Base-by-base conservation (phyloP, 37 sponge, comb jelly and placozoan species). In the Beroe forskalii region DNA sequence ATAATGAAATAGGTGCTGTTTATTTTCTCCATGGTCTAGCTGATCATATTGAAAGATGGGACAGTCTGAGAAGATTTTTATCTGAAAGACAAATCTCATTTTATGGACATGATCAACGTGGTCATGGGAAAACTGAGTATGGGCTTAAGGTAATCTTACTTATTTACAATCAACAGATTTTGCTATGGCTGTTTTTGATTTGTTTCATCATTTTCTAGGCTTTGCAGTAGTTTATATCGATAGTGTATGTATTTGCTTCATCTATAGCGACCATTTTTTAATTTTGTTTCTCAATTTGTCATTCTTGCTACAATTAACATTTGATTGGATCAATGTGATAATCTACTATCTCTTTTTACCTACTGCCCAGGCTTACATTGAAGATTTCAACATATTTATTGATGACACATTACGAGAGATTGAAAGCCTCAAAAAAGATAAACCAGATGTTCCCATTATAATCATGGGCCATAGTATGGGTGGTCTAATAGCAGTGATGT, bases 401-500 rank as follows among this genome's bases (percentile, higher is more conserved):
- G 55, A 80, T 25, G 86, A 80, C 28, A 44, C 86, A 6, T 42
- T 80, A 41, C 9, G 48, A 27, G 86, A 80, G 28, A 80, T 80
- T 27, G 86, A 80, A 44, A 22, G 6, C 3, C 28, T 80, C 30
- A 80, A 44, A 25, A 80, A 80, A 27, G 55, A 80, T 28, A 80
- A 80, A 3, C 86, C 86, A 80, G 44, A 40, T 80, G 42, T 48
- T 25, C 86, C 86, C 3, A 80, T 80, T 37, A 44, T 80, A 0
- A 43, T 80, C 22, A 80, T 80, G 86, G 86, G 86, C 2, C 86
- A 80, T 30, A 80, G 86, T 44, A 80, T 80, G 86, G 86, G 86
- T 22, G 86, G 86, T 23, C 30, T 80, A 4, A 41, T 80, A 44
- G 86, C 86, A 28, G 25, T 17, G 25, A 80, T 80, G 55, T 22